These are phyloP conservation scores for Odontomyia ornata DNA, from an alignment of 2,888 invertebrate genomes.

Conservation along the genomic window DNA sequence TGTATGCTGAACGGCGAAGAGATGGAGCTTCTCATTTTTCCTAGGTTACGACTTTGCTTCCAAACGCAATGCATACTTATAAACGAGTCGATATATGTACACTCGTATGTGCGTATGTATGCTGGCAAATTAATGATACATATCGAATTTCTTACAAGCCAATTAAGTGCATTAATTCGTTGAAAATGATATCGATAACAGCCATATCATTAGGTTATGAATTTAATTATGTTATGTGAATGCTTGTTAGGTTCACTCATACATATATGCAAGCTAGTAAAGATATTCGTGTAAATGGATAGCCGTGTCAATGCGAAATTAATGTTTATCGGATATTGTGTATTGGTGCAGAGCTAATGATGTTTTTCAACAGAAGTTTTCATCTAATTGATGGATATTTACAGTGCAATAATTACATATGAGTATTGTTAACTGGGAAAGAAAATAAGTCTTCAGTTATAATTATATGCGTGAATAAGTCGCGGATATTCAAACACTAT, in stretches of 20 bases:
- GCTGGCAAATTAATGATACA: constrained; percentile 25
- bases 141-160: constrained; percentile 38
- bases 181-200: constrained; percentile 33
- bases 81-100: too few relatives aligned
- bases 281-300: too few relatives aligned
- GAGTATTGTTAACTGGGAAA: too few relatives aligned
- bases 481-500: too few relatives aligned
- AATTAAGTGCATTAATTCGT: constrained; percentile 27
- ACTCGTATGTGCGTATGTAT: not conserved
- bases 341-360: not conserved
- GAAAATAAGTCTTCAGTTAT: too few relatives aligned
- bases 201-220: constrained; percentile 17
- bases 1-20: not conserved
- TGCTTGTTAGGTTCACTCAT: not conserved
- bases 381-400: constrained; percentile 1
- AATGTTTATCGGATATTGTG: too few relatives aligned
- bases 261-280: too few relatives aligned
- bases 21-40: not conserved
- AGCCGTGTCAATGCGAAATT: too few relatives aligned
- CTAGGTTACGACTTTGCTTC: not conserved
- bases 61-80: not conserved
- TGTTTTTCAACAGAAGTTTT: not conserved
- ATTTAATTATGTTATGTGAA: constrained; percentile 28
- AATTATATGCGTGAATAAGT: too few relatives aligned
- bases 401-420: not conserved